Evolutionary conservation across 2,888 invertebrate species (phyloP).

Genomic region (Dasysyrphus tricinctus): DNA sequence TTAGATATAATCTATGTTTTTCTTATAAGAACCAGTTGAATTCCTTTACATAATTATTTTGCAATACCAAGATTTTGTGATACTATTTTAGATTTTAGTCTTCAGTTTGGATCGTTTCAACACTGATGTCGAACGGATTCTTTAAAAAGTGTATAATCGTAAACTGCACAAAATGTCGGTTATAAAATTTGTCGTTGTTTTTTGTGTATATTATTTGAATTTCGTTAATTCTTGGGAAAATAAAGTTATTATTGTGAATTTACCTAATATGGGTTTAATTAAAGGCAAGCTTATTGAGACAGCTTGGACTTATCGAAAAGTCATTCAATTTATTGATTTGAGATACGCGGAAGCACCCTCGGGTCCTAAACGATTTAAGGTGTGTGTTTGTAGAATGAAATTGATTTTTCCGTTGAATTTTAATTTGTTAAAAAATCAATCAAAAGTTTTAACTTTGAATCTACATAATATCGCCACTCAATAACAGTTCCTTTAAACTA

Average conservation of each 20-base stretch:
- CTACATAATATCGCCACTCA: no score
- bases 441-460: no score
- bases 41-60: background rate
- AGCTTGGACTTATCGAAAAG: conserved; percentile 80
- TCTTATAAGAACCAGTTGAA: conserved; percentile 6
- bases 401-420: background rate
- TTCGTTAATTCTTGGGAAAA: conserved; percentile 12
- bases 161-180: conserved; percentile 2
- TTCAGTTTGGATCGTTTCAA: conserved; percentile 46
- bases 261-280: conserved; percentile 80
- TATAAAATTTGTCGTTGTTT: background rate
- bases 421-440: no score
- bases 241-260: conserved; percentile 76
- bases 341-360: conserved; percentile 81
- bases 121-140: conserved; percentile 46
- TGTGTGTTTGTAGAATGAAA: conserved; percentile 67
- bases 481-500: no score
- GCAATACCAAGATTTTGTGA: conserved; percentile 25
- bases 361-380: conserved; percentile 81
- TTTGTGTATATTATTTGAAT: conserved; percentile 19
- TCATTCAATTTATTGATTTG: conserved; percentile 82
- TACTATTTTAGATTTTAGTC: conserved; percentile 44
- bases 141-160: background rate
- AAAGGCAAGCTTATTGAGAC: conserved; percentile 80
- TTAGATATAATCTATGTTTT: background rate